Evolutionary conservation across 2,888 invertebrate species (phyloP).

Genomic region (Netelia melanura): DNA sequence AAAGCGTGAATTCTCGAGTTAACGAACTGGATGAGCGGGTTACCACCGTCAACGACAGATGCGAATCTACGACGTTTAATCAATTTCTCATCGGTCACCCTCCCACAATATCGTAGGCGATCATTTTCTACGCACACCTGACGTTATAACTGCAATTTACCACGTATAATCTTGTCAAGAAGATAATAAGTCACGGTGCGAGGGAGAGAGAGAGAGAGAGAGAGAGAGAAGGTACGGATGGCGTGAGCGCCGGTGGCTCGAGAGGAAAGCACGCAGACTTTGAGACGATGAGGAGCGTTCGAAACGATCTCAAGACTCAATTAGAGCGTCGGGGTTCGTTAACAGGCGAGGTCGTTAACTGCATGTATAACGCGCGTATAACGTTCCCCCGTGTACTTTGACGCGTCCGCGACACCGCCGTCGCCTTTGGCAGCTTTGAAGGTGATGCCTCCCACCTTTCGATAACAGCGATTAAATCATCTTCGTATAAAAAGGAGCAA

Average conservation of each 20-base stretch:
- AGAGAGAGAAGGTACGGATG: background rate
- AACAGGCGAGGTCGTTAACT: conserved; percentile 78
- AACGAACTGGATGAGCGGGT: conserved; percentile 52
- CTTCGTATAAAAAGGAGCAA: background rate
- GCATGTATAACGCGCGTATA: conserved; percentile 56
- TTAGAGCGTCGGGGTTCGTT: conserved; percentile 78
- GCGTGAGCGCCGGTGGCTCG: background rate
- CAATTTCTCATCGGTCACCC: too few species aligned
- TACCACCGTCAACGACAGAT: too few species aligned
- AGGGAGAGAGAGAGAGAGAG: background rate
- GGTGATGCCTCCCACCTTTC: conserved; percentile 19
- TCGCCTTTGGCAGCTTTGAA: conserved; percentile 17
- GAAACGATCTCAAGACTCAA: conserved; percentile 73
- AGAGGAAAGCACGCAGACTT: background rate
- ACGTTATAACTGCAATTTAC: background rate
- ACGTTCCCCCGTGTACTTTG: conserved; percentile 32
- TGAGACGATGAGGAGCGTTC: conserved; percentile 1
- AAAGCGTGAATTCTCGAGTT: conserved; percentile 51
- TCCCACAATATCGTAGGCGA: too few species aligned
- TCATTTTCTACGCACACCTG: background rate
- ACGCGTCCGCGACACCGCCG: conserved; percentile 32
- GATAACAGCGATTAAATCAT: conserved; percentile 14
- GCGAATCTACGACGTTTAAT: too few species aligned
- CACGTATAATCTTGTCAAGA: background rate
- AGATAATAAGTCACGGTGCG: background rate